These are phyloP conservation scores for Astyanax mexicanus DNA, from an alignment of 2,797 vertebrate species.

Conservation along the genomic window DNA sequence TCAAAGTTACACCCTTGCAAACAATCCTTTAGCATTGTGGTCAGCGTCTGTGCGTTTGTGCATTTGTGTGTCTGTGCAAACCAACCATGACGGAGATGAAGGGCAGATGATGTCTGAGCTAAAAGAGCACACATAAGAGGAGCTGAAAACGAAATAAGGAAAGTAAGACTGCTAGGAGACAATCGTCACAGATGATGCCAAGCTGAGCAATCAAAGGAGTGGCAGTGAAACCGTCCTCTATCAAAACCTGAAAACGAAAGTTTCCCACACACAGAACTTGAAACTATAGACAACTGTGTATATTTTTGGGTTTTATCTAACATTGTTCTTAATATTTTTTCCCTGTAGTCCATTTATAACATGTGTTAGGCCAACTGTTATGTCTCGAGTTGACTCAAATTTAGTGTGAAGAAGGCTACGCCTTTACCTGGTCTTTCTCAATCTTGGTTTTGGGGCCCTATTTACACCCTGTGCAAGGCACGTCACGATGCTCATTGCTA, in stretches of 20 bases:
- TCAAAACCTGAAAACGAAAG: not conserved
- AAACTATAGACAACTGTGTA: not conserved
- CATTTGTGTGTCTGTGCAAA: not conserved
- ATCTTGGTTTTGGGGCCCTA: no score
- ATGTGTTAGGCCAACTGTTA: no score
- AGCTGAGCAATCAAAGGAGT: slow-evolving; percentile 35
- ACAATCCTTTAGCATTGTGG: not conserved
- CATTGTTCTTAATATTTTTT: not conserved
- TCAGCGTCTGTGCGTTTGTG: not conserved
- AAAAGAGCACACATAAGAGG: not conserved
- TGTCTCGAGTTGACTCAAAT: no score
- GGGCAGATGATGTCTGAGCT: no score
- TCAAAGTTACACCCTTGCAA: not conserved
- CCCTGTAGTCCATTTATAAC: no score
- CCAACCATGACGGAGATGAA: not conserved
- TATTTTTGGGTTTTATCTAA: not conserved
- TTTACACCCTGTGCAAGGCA: no score
- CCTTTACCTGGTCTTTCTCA: no score
- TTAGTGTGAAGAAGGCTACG: no score
- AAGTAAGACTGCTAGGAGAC: slow-evolving; percentile 1
- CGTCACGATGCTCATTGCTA: no score
- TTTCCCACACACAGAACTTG: no score
- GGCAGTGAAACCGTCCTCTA: slow-evolving; percentile 10
- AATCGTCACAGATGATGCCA: not conserved
- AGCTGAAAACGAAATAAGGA: not conserved